Conservation (phyloP, 2,797 vertebrate genomes). For the Orientallactaga sibirica region DNA sequence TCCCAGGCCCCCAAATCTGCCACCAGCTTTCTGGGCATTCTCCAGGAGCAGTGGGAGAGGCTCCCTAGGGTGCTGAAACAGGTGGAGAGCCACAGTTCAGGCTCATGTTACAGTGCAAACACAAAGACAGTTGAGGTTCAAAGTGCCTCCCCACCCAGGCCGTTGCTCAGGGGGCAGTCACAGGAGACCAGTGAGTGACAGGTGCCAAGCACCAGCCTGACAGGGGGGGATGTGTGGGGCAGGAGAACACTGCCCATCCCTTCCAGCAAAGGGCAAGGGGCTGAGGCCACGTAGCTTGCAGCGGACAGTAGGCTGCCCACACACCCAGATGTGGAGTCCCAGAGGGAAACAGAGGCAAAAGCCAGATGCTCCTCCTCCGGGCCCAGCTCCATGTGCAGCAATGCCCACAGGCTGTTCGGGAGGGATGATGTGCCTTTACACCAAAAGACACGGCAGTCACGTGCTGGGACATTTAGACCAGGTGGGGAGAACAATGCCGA, state of each 20-base stretch:
- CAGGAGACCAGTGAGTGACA: constrained; percentile 34
- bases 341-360: neutral
- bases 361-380: neutral
- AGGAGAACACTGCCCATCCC: neutral
- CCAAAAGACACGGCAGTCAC: neutral
- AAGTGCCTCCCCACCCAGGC: constrained; percentile 74
- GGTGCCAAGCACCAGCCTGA: constrained; percentile 54
- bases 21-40: constrained; percentile 1
- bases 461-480: neutral
- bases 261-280: neutral
- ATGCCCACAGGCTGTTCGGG: neutral
- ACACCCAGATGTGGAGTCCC: neutral
- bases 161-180: constrained; percentile 54
- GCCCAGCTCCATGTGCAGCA: neutral
- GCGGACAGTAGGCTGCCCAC: accelerated
- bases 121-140: constrained; percentile 73
- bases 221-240: neutral
- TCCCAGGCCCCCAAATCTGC: neutral
- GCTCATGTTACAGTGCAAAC: constrained; percentile 30
- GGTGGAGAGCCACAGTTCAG: constrained; percentile 45
- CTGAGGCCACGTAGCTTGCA: neutral
- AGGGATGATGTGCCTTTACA: neutral
- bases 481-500: neutral
- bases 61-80: constrained; percentile 60
- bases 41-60: constrained; percentile 12